Percentiles rank a stretch among this genome's conserved stretches.
phyloP scores from a whole-genome alignment of 2,888 invertebrate species.

The Cataglyphis livida region DNA sequence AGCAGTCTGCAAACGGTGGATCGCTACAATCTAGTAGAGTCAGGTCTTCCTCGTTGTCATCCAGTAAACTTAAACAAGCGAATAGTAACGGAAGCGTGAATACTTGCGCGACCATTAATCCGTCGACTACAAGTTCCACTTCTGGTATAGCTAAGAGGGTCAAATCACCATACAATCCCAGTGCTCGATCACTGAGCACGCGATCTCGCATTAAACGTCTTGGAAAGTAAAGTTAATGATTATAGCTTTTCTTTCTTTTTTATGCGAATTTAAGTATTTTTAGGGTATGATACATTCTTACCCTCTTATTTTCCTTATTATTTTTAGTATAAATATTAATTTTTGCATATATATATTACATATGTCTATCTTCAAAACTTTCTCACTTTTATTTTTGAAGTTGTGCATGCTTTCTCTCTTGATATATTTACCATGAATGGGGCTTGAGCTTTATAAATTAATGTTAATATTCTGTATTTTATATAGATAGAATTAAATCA shows the following conservation, averaged over 20 bases:
- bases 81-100: constrained; percentile 57
- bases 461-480: constrained; percentile 3
- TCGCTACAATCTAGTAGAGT: constrained; percentile 65
- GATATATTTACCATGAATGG: neutral
- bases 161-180: constrained; percentile 82
- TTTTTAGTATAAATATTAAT: constrained; percentile 8
- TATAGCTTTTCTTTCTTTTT: neutral
- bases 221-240: constrained; percentile 76
- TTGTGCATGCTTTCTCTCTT: neutral
- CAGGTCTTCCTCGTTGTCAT: constrained; percentile 70
- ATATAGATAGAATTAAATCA: neutral
- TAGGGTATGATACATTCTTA: constrained; percentile 62
- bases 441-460: neutral
- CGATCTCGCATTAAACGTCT: constrained; percentile 83
- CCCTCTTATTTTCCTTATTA: constrained; percentile 57
- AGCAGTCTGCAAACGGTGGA: constrained; percentile 66
- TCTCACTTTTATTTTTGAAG: neutral
- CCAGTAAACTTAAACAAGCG: constrained; percentile 70
- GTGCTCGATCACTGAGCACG: constrained; percentile 81
- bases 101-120: constrained; percentile 66
- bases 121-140: constrained; percentile 61
- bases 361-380: constrained; percentile 33
- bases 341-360: constrained; percentile 22
- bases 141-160: constrained; percentile 81
- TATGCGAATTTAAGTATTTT: constrained; percentile 21